Percentiles rank a stretch among this genome's conserved stretches.
Conservation (phyloP, 2,113 vertebrate genomes). For the Xenotilapia caudafasciata region DNA sequence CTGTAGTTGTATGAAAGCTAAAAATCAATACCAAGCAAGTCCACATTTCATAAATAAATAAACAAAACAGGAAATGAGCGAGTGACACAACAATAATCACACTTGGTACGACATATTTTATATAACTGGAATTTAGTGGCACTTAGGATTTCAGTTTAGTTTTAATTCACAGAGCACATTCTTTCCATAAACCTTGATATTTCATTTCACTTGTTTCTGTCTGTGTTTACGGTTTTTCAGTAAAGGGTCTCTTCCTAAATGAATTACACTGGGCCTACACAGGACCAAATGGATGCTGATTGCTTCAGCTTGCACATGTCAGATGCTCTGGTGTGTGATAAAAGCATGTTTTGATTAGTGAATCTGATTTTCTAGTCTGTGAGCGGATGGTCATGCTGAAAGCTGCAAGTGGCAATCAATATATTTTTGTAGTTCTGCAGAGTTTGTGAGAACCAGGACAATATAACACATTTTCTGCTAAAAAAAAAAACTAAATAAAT, state of each 20-base stretch:
- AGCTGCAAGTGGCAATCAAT: neutral
- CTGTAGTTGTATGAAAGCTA: neutral
- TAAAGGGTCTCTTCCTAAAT: neutral
- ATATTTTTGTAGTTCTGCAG: neutral
- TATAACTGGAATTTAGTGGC: neutral
- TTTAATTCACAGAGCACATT: neutral
- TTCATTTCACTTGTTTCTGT: neutral
- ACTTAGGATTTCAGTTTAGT: neutral
- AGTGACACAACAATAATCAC: neutral
- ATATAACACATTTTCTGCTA: neutral
- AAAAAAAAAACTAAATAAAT: neutral
- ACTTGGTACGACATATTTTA: neutral
- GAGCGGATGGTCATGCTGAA: neutral
- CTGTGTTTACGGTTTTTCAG: neutral
- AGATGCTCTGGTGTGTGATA: neutral
- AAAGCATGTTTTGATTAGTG: neutral
- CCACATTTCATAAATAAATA: conserved; percentile 26
- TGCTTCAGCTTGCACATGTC: neutral
- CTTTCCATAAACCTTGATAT: neutral
- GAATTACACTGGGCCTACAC: conserved; percentile 11
- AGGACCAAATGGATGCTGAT: conserved; percentile 15
- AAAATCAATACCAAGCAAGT: conserved; percentile 35
- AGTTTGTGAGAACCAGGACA: neutral
- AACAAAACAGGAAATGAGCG: neutral
- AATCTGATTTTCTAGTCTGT: neutral